These are phyloP conservation scores for Ianthella basta DNA, from an alignment of 37 sponge, comb jelly and placozoan species.

Conservation along the genomic window DNA sequence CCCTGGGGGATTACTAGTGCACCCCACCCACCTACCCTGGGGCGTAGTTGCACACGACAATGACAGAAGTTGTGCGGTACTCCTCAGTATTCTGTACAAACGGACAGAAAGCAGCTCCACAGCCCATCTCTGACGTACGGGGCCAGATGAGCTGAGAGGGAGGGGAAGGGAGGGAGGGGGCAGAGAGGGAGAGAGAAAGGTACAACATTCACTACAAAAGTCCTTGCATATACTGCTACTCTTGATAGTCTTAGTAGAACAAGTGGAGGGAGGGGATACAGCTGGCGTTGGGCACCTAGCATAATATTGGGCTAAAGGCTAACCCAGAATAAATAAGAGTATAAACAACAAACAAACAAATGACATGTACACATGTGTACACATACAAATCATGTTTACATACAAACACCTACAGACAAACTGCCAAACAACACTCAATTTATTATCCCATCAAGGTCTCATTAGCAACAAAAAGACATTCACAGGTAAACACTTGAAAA, in stretches of 20 bases:
- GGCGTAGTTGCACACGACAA: conserved; percentile 39
- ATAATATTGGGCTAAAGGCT: no score
- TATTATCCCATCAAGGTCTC: no score
- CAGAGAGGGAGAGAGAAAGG: no score
- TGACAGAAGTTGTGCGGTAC: neutral
- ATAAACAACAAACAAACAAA: no score
- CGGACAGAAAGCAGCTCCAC: conserved; percentile 15
- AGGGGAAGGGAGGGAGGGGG: neutral
- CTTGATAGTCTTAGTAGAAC: conserved; percentile 1
- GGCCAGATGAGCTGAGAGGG: conserved; percentile 3
- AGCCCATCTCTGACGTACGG: conserved; percentile 25
- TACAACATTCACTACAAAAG: no score
- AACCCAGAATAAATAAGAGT: no score
- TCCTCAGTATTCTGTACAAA: conserved; percentile 3
- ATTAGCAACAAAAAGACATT: conserved; percentile 1
- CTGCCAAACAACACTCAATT: neutral
- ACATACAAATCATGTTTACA: neutral
- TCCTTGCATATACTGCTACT: neutral
- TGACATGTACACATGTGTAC: conserved; percentile 7
- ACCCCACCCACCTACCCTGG: conserved; percentile 30
- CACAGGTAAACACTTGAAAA: neutral
- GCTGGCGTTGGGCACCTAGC: no score
- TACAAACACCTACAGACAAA: neutral
- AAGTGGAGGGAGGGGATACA: no score
- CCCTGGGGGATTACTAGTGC: conserved; percentile 11